Conservation (phyloP, 2,113 vertebrate genomes). For the Lipotes vexillifer region DNA sequence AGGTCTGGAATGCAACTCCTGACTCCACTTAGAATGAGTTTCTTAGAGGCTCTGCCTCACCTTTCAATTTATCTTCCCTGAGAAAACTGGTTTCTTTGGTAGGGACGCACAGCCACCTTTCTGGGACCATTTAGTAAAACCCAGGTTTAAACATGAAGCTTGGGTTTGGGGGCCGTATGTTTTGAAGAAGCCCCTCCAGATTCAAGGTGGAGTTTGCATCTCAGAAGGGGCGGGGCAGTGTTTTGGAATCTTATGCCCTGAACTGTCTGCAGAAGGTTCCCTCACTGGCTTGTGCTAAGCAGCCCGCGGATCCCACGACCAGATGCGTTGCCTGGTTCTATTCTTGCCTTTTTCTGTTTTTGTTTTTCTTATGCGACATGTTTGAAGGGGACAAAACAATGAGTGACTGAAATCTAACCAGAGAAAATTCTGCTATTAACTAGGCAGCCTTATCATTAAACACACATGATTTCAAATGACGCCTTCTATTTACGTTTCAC, state of each 20-base stretch:
- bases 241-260: neutral
- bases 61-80: neutral
- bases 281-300: neutral
- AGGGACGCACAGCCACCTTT: neutral
- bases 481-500: neutral
- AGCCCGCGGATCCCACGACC: neutral
- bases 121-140: neutral
- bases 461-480: neutral
- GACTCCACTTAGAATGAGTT: neutral
- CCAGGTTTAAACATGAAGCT: neutral
- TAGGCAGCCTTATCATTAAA: neutral
- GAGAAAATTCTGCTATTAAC: neutral
- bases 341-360: neutral
- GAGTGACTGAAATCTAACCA: neutral
- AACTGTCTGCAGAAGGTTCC: neutral
- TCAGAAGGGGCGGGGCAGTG: neutral
- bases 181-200: neutral
- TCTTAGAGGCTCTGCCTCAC: neutral
- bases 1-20: neutral
- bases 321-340: neutral
- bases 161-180: neutral
- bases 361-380: neutral
- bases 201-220: neutral
- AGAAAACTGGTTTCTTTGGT: neutral
- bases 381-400: neutral